These are phyloP conservation scores for Caenorhabditis wallacei DNA, from an alignment of 2,888 invertebrate species.

Conservation along the genomic window DNA sequence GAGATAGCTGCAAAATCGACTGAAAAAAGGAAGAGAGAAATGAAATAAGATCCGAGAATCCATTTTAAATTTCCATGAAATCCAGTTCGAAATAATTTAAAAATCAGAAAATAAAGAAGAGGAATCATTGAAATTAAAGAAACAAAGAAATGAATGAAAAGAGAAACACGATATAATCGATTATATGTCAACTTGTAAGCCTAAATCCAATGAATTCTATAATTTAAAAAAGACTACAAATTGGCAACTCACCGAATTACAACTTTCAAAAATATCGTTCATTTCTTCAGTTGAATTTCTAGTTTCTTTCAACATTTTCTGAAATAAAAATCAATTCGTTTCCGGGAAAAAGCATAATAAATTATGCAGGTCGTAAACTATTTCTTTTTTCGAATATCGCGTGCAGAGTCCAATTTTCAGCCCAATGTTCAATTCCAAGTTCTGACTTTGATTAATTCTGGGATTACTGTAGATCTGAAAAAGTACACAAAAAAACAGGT, in stretches of 20 bases:
- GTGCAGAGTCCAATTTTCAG: slow-evolving; percentile 7
- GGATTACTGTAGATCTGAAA: no score
- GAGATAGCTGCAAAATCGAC: not conserved
- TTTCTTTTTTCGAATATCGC: not conserved
- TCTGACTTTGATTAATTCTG: not conserved
- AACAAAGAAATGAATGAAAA: slow-evolving; percentile 23
- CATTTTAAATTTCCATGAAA: slow-evolving; percentile 8
- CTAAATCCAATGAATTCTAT: not conserved
- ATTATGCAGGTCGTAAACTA: not conserved
- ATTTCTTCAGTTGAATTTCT: not conserved
- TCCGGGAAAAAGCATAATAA: slow-evolving; percentile 1
- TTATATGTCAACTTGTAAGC: not conserved
- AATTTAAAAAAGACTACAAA: not conserved
- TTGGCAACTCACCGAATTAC: not conserved
- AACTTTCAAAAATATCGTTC: not conserved
- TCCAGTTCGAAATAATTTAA: not conserved
- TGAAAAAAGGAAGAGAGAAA: not conserved
- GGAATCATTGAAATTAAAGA: not conserved
- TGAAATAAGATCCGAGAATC: not conserved
- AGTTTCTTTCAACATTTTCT: not conserved
- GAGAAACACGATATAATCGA: no score
- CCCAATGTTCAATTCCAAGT: not conserved
- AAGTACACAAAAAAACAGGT: no score
- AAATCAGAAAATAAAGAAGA: not conserved
- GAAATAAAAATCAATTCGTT: not conserved